Conservation (phyloP, 1,140 invertebrate genomes). For the Caenorhabditis remanei region DNA sequence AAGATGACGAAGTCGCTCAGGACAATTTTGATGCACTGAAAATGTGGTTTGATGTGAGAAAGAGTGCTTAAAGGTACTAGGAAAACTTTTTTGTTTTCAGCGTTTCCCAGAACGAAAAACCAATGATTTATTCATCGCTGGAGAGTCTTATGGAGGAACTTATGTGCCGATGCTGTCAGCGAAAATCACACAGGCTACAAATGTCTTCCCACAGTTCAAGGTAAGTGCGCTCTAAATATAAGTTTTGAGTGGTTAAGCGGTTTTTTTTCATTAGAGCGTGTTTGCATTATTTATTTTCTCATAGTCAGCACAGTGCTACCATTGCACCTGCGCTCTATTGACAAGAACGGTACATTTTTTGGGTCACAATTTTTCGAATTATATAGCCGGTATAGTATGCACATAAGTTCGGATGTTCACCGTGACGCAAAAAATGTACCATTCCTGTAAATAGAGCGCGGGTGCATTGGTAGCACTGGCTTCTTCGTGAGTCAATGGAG, state of each 20-base stretch:
- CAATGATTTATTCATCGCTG: slow-evolving; percentile 85
- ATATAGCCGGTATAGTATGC: no score
- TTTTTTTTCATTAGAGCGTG: background rate
- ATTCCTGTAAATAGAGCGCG: no score
- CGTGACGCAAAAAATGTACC: no score
- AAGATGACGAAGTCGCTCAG: slow-evolving; percentile 79
- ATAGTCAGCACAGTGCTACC: no score
- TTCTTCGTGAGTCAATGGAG: no score
- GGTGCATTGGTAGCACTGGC: no score
- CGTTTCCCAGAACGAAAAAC: slow-evolving; percentile 78
- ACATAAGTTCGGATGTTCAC: no score
- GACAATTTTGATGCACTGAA: slow-evolving; percentile 80
- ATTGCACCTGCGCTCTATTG: no score
- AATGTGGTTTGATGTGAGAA: slow-evolving; percentile 78
- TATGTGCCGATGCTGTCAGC: slow-evolving; percentile 69
- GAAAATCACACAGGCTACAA: slow-evolving; percentile 51
- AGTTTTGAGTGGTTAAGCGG: no score
- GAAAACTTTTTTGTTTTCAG: background rate
- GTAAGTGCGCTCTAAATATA: background rate
- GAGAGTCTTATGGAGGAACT: slow-evolving; percentile 88
- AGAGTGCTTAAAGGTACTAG: background rate
- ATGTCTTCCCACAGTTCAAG: slow-evolving; percentile 68
- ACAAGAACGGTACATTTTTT: background rate
- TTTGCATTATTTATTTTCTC: background rate
- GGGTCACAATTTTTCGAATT: background rate